A percentile compares a stretch with the other conserved stretches of the same genome.
Evolutionary conservation across 2,113 vertebrate genomes (phyloP).

Genomic region (Ellobius talpinus): DNA sequence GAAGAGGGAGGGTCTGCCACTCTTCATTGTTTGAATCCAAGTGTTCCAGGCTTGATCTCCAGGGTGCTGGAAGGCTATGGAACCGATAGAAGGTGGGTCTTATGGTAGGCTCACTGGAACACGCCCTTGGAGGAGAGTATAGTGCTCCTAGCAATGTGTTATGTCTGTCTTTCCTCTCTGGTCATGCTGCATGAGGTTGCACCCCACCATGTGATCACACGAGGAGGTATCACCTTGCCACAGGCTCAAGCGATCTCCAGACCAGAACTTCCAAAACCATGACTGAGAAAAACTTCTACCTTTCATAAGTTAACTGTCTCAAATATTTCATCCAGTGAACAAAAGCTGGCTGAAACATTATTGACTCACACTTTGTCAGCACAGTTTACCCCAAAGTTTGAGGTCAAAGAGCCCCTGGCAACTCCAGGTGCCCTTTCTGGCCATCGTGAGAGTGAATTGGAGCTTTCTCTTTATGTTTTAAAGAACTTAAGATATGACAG

Average conservation of each 20-base stretch:
- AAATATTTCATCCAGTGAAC: background rate
- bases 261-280: background rate
- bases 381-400: conserved; percentile 20
- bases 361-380: conserved; percentile 25
- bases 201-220: background rate
- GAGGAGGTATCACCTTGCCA: background rate
- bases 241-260: background rate
- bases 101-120: background rate
- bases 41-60: background rate
- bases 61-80: background rate
- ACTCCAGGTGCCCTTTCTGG: conserved; percentile 43
- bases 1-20: background rate
- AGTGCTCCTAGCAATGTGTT: background rate
- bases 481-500: conserved; percentile 82
- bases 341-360: background rate
- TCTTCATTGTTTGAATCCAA: background rate
- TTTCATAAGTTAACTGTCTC: background rate
- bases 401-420: conserved; percentile 25
- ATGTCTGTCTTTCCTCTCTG: background rate
- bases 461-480: conserved; percentile 55
- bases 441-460: conserved; percentile 6
- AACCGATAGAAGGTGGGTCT: background rate
- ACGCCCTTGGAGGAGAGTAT: too few relatives aligned
- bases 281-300: background rate
- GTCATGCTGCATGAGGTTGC: too few relatives aligned